These are phyloP conservation scores for Listrodromus nycthemerus DNA, from an alignment of 2,888 invertebrate genomes.

Conservation along the genomic window DNA sequence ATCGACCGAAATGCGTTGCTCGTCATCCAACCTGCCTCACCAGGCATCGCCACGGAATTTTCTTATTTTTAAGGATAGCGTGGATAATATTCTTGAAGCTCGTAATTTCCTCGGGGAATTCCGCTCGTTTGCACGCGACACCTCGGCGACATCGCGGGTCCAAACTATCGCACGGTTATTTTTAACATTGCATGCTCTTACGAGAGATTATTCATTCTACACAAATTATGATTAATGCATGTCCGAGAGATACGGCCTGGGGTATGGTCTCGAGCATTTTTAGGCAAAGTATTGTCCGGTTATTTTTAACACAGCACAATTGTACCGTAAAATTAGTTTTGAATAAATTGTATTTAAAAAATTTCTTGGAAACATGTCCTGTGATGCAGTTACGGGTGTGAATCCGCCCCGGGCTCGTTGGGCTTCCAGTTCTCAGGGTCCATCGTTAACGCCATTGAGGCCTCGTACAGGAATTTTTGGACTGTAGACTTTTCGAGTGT, in stretches of 20 bases:
- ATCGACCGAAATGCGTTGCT: background rate
- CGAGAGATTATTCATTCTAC: too few species aligned
- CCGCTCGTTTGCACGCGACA: conserved; percentile 14
- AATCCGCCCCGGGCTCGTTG: conserved; percentile 43
- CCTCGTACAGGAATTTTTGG: too few species aligned
- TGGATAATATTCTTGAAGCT: conserved; percentile 7
- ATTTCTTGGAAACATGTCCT: too few species aligned
- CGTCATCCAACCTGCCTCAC: background rate
- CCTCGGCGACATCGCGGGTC: background rate
- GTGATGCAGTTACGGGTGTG: conserved; percentile 11
- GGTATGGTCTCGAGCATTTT: background rate
- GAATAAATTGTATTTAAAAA: too few species aligned
- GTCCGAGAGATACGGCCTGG: too few species aligned
- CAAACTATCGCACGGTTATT: too few species aligned
- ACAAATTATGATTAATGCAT: too few species aligned
- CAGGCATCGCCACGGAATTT: background rate
- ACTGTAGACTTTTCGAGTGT: too few species aligned
- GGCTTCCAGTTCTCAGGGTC: conserved; percentile 56
- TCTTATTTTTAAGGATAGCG: conserved; percentile 6
- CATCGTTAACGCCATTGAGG: conserved; percentile 60
- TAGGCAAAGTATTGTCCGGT: background rate
- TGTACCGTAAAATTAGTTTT: too few species aligned
- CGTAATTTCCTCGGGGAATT: conserved; percentile 35
- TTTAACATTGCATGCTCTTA: too few species aligned
- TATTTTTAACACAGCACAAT: background rate